Evolutionary conservation across 2,797 vertebrate genomes (phyloP), one percentile per base, ranked within the genome.

Genomic region (Adelosebastes latens): DNA sequence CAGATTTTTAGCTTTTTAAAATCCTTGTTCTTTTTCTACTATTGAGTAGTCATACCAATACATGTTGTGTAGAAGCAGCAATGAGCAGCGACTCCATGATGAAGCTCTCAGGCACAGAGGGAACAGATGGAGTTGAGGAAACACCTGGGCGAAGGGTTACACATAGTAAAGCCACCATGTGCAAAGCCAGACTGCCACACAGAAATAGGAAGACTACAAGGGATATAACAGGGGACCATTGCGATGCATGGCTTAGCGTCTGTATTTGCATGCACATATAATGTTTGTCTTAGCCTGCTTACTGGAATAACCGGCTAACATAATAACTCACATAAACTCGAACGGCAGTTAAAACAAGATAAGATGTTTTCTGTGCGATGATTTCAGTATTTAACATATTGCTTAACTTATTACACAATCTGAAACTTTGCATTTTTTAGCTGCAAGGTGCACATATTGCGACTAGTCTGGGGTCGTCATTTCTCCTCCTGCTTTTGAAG

Each of bases 121-220:
- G 75, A 92, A 77, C 93, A 93, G 92, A 93, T 92, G 92, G 93
- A 77, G 72, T 74, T 53, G 77, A 83, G 88, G 79, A 80, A 90
- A 89, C 91, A 92, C 91, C 92, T 91, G 90, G 88, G 83, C 67
- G 12, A 34, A 42, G 84, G 89, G 84, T 87, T 89, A 63, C 66
- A 83, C 67, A 5, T 27, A 60, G 81, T 55, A 88, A 82, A 78
- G 82, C 83, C 84, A 42, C 73, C 80, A 18, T 82, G 80, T 82
- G 81, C 65, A 76, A 79, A 58, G 77, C 49, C 82, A 83, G 80
- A 55, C 77, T 74, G 83, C 64, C 20, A 13, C 66, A 67, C 60
- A 55, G 75, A 82, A 83, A 77, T n/a, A 29, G 58, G n/a, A 52
- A 8, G 61, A 9, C 74, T 53, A 8, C 20, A 3, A 42, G 46